Conservation (phyloP, 2,888 invertebrate species). For the Acrobeloides nanus region DNA sequence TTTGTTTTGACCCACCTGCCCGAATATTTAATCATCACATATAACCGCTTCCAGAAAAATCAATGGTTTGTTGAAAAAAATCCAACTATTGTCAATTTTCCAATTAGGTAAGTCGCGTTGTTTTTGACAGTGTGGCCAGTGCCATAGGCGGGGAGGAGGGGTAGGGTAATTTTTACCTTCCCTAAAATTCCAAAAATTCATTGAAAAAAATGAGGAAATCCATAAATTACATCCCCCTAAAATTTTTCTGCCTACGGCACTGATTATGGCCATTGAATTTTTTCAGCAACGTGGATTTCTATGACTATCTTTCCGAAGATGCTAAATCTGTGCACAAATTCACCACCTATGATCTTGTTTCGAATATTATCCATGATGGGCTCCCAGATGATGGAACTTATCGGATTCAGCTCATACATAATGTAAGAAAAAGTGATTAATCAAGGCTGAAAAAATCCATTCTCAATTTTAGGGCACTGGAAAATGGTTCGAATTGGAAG, state of each 20-base stretch:
- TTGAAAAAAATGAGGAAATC: too few relatives aligned
- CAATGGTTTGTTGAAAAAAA: slow-evolving; percentile 98
- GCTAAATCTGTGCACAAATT: slow-evolving; percentile 62
- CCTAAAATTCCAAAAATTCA: too few relatives aligned
- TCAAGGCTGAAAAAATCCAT: slow-evolving; percentile 2
- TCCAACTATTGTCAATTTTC: slow-evolving; percentile 98
- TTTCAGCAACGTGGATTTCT: slow-evolving; percentile 86
- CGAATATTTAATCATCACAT: slow-evolving; percentile 70
- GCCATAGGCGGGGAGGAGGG: background rate
- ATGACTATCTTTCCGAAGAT: slow-evolving; percentile 83
- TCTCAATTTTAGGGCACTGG: slow-evolving; percentile 62
- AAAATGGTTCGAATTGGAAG: slow-evolving; percentile 84
- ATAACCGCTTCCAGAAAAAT: slow-evolving; percentile 96
- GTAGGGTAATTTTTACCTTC: background rate
- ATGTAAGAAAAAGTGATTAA: slow-evolving; percentile 54
- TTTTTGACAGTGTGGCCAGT: background rate
- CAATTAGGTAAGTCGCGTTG: slow-evolving; percentile 87
- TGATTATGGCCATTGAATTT: too few relatives aligned
- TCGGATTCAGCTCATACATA: slow-evolving; percentile 82
- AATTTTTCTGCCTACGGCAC: background rate
- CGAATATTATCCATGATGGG: slow-evolving; percentile 97
- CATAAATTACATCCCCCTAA: too few relatives aligned
- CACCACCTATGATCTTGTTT: slow-evolving; percentile 91
- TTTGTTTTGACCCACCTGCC: slow-evolving; percentile 81
- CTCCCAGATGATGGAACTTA: slow-evolving; percentile 89